These are phyloP conservation scores for Myotis vivesi DNA, from an alignment of 2,797 vertebrate genomes.

Conservation along the genomic window DNA sequence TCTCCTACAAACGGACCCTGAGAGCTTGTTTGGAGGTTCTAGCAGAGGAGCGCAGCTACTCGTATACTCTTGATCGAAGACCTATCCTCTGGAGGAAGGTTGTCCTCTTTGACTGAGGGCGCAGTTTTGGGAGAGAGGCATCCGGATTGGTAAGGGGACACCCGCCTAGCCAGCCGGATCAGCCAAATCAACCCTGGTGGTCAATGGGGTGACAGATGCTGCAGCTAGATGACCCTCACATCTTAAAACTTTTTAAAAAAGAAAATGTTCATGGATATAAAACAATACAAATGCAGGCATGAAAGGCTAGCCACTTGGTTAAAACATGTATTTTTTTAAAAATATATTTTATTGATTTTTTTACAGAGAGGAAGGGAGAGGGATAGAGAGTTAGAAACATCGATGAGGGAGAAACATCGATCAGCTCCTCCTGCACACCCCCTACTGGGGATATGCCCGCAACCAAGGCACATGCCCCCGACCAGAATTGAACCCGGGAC, in stretches of 20 bases:
- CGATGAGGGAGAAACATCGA: too few relatives aligned
- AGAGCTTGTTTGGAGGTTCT: background rate
- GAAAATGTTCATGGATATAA: background rate
- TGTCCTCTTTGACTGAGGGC: background rate
- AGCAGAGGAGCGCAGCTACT: background rate
- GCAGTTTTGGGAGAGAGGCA: background rate
- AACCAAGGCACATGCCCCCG: too few relatives aligned
- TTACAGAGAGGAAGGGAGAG: too few relatives aligned
- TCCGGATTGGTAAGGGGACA: background rate
- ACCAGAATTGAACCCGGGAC: too few relatives aligned
- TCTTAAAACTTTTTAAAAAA: background rate
- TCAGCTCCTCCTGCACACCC: too few relatives aligned
- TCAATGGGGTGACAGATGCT: background rate
- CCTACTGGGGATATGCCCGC: too few relatives aligned
- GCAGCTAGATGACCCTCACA: background rate
- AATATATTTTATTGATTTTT: too few relatives aligned
- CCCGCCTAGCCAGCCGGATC: background rate
- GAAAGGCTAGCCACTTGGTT: background rate
- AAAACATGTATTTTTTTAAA: background rate
- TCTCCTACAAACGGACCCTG: background rate
- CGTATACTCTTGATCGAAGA: background rate
- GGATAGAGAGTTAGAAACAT: too few relatives aligned
- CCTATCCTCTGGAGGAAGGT: background rate
- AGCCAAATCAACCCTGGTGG: background rate
- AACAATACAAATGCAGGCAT: background rate